phyloP scores from a whole-genome alignment of 2,113 vertebrate genomes.

The Oreochromis spilurus region DNA sequence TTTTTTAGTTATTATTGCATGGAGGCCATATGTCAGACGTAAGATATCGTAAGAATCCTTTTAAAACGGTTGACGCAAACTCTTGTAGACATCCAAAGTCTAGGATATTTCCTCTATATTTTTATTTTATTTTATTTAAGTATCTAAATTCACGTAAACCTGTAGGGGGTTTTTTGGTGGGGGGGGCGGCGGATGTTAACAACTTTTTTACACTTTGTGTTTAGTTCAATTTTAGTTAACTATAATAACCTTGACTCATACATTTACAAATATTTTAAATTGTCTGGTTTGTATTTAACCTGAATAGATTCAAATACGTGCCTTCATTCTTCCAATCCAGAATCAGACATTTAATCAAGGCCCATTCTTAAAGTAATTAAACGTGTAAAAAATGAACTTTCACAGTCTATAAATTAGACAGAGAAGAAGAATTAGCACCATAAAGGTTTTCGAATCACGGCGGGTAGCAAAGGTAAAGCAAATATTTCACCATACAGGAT shows the following conservation, averaged over 20 bases:
- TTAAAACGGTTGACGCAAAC: not conserved
- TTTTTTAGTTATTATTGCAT: not conserved
- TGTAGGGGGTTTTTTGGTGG: too few relatives aligned
- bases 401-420: not conserved
- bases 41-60: too few relatives aligned
- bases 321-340: not conserved
- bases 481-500: not conserved
- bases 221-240: not conserved
- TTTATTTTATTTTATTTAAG: not conserved
- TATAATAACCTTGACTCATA: not conserved
- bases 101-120: not conserved
- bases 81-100: not conserved
- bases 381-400: accelerated
- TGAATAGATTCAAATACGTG: accelerated
- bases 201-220: not conserved
- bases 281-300: not conserved
- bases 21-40: not conserved
- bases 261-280: not conserved
- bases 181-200: too few relatives aligned
- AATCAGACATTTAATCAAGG: not conserved
- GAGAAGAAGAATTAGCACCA: not conserved
- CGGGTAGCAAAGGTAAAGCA: accelerated
- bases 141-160: not conserved
- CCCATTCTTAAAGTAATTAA: not conserved
- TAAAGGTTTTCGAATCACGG: not conserved